These are phyloP conservation scores for Cantharis lateralis DNA, from an alignment of 2,888 invertebrate genomes.

Conservation along the genomic window DNA sequence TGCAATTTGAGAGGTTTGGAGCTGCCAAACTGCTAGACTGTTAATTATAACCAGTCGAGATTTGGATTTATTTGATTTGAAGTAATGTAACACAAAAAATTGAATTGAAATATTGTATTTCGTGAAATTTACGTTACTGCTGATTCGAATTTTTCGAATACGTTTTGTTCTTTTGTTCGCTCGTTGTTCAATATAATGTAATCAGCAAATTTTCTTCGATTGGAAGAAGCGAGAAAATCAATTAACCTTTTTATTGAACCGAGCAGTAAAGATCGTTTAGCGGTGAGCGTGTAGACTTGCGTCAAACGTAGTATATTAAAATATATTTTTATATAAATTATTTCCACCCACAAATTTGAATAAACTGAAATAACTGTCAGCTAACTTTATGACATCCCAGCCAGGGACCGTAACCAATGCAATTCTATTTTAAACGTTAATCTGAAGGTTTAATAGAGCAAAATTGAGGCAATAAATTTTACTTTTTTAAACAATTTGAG, in stretches of 20 bases:
- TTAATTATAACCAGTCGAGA: no score
- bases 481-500: not conserved
- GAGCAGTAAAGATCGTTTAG: not conserved
- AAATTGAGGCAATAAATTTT: not conserved
- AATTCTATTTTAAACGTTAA: not conserved
- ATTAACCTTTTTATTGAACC: not conserved
- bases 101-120: not conserved
- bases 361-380: not conserved
- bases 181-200: not conserved
- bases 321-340: not conserved
- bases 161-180: not conserved
- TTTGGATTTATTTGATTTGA: not conserved
- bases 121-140: not conserved
- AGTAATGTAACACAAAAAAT: not conserved
- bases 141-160: not conserved
- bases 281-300: not conserved
- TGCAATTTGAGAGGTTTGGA: no score
- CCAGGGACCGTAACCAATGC: not conserved
- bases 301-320: not conserved
- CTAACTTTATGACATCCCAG: not conserved
- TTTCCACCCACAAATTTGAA: not conserved
- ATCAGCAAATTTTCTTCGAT: not conserved
- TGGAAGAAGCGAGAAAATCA: not conserved
- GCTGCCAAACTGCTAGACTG: no score
- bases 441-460: not conserved